phyloP scores from a whole-genome alignment of 2,888 invertebrate species.

The Ennomos fuscantarius region DNA sequence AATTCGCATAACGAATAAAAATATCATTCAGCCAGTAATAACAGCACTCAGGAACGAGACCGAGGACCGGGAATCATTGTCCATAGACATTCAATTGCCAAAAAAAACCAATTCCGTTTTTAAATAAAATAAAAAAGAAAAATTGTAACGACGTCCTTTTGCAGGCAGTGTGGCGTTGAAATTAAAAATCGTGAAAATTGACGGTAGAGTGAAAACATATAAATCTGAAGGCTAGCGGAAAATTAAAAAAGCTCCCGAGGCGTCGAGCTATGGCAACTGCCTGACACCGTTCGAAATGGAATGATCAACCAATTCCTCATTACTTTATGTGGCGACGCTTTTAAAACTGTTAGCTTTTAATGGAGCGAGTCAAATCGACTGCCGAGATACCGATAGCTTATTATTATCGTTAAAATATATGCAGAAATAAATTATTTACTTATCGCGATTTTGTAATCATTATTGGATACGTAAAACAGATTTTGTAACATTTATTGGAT shows the following conservation, averaged over 20 bases:
- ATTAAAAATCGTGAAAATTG: conserved; percentile 79
- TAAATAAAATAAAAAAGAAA: conserved; percentile 45
- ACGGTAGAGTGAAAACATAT: conserved; percentile 77
- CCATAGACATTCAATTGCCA: conserved; percentile 37
- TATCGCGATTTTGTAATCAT: background rate
- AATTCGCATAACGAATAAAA: conserved; percentile 4
- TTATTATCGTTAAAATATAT: too few relatives aligned
- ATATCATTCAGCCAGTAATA: conserved; percentile 22
- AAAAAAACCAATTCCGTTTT: conserved; percentile 36
- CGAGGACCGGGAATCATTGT: background rate
- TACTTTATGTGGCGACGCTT: conserved; percentile 41
- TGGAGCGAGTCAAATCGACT: conserved; percentile 12
- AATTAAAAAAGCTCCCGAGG: conserved; percentile 78
- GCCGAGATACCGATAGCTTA: background rate
- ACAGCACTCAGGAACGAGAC: conserved; percentile 23
- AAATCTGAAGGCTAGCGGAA: conserved; percentile 80
- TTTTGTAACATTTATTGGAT: too few relatives aligned
- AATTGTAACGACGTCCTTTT: conserved; percentile 62
- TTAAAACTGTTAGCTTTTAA: conserved; percentile 7
- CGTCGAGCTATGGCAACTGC: conserved; percentile 48
- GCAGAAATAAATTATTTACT: too few relatives aligned
- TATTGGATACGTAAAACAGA: too few relatives aligned
- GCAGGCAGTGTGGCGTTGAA: conserved; percentile 69
- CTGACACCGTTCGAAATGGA: conserved; percentile 52
- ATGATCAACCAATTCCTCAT: conserved; percentile 61